A percentile compares a stretch with the other conserved stretches of the same genome.
Evolutionary conservation across 2,888 invertebrate species (phyloP).

Genomic region (Platycheirus albimanus): DNA sequence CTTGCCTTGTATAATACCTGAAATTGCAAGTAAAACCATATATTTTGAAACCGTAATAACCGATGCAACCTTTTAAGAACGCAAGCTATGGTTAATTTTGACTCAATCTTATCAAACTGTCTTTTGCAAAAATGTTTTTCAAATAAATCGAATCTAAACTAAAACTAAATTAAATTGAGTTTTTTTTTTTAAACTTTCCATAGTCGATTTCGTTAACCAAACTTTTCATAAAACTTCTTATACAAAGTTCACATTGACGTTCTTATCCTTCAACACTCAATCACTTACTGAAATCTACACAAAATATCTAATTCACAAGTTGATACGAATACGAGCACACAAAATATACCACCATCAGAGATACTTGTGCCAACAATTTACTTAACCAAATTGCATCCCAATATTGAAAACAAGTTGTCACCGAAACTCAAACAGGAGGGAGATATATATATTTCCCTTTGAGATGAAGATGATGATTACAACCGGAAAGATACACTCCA

Average conservation of each 20-base stretch:
- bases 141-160: no score
- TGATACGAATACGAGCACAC: background rate
- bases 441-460: conserved; percentile 46
- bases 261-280: conserved; percentile 34
- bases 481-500: conserved; percentile 19
- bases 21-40: no score
- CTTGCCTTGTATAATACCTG: no score
- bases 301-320: conserved; percentile 36
- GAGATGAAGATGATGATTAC: conserved; percentile 16
- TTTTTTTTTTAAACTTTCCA: no score
- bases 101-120: no score
- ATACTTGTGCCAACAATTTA: conserved; percentile 59
- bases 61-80: no score
- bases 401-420: conserved; percentile 61
- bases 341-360: conserved; percentile 4
- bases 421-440: conserved; percentile 38
- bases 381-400: conserved; percentile 68
- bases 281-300: conserved; percentile 49
- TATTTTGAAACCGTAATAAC: no score
- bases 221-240: background rate
- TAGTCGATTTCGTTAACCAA: background rate
- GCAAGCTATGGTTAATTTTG: no score
- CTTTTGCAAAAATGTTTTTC: no score
- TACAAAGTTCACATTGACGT: background rate
- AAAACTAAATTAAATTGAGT: no score